phyloP scores from a whole-genome alignment of 1,140 invertebrate genomes.

The Drosophila melanica region DNA sequence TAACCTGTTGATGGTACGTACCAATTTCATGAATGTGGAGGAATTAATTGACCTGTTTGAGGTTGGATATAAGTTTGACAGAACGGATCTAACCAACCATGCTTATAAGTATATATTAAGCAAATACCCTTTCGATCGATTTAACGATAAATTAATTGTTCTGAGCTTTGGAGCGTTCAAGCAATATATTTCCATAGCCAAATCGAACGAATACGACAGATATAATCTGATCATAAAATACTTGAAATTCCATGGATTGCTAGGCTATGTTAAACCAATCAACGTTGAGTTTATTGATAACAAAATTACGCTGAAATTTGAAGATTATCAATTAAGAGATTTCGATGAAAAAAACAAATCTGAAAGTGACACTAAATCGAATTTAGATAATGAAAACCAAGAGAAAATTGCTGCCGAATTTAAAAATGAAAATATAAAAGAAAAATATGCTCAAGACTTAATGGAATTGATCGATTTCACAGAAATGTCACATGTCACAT shows the following conservation, averaged over 20 bases:
- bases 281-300: background rate
- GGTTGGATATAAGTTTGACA: background rate
- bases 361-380: no score
- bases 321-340: background rate
- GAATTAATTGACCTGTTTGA: background rate
- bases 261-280: background rate
- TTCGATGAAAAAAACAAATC: background rate
- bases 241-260: constrained; percentile 15
- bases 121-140: no score
- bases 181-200: background rate
- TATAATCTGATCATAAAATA: constrained; percentile 6
- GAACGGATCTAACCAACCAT: background rate
- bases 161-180: constrained; percentile 19
- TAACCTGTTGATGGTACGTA: background rate
- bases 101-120: no score
- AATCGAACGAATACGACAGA: no score
- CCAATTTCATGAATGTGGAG: background rate
- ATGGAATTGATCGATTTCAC: constrained; percentile 1
- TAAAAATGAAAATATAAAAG: background rate
- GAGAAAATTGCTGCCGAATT: background rate
- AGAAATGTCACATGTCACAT: no score
- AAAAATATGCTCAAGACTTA: constrained; percentile 10
- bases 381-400: no score
- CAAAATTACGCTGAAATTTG: background rate
- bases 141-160: background rate